Conservation (phyloP, 2,113 vertebrate genomes). For the Catharus fuscescens region DNA sequence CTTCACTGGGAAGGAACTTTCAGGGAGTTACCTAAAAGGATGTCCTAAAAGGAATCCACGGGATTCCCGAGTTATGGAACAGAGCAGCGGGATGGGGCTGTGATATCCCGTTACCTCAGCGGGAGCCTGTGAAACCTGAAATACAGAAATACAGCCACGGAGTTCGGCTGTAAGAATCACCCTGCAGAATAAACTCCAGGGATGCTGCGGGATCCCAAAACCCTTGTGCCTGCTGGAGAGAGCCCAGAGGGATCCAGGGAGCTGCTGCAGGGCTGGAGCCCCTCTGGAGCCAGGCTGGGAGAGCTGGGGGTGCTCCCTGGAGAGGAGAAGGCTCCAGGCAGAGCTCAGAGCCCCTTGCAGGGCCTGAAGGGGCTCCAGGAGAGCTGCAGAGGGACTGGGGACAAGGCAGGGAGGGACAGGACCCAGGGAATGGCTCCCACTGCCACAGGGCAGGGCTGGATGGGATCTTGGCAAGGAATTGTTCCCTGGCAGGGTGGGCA, state of each 20-base stretch:
- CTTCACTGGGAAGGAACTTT: background rate
- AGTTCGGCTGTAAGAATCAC: background rate
- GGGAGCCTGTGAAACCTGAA: background rate
- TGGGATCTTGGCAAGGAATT: too few species aligned
- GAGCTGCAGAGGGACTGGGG: too few species aligned
- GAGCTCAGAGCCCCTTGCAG: too few species aligned
- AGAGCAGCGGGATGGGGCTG: background rate
- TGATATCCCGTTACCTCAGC: rapidly evolving
- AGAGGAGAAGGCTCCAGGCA: too few species aligned
- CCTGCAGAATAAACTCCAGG: background rate
- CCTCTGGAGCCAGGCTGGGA: background rate
- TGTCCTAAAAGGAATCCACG: background rate
- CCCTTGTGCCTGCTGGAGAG: background rate
- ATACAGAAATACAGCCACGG: background rate
- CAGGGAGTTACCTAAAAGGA: background rate
- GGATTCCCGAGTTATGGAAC: rapidly evolving
- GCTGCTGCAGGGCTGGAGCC: background rate
- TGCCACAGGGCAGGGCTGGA: too few species aligned
- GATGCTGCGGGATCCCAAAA: background rate
- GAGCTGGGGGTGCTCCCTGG: background rate
- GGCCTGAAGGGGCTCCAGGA: too few species aligned
- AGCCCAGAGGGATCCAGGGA: rapidly evolving
- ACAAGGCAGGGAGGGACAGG: too few species aligned
- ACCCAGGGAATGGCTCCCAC: too few species aligned
- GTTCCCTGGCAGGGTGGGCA: too few species aligned